Conservation (phyloP, 1,140 invertebrate genomes). For the Trachymyrmex septentrionalis region DNA sequence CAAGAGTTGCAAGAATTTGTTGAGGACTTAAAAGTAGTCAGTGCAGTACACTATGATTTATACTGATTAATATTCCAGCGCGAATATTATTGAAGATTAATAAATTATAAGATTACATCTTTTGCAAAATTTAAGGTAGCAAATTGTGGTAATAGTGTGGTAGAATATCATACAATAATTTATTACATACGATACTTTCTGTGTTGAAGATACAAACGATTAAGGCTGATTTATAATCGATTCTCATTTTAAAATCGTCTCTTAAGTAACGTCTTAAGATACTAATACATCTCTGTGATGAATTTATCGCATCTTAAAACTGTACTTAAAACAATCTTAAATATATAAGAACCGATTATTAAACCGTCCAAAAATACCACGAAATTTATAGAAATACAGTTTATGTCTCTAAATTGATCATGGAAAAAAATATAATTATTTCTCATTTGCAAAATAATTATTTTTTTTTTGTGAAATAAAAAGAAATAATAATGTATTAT, state of each 20-base stretch:
- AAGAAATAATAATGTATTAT: neutral
- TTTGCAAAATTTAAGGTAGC: constrained; percentile 64
- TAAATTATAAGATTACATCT: constrained; percentile 75
- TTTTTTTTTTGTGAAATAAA: neutral
- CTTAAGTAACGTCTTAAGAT: no score
- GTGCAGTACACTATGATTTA: constrained; percentile 83
- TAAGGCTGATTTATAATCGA: no score
- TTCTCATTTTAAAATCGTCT: no score
- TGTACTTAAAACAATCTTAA: no score
- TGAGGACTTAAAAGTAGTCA: constrained; percentile 44
- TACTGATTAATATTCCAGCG: constrained; percentile 85
- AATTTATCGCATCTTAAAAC: no score
- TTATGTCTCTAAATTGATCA: neutral
- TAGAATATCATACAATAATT: constrained; percentile 73
- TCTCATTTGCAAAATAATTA: no score
- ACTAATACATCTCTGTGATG: no score
- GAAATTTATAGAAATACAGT: neutral
- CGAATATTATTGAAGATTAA: constrained; percentile 82
- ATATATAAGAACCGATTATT: no score
- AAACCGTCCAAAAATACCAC: neutral
- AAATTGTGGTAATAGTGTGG: constrained; percentile 59
- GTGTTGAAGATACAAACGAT: constrained; percentile 51
- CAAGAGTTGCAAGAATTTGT: neutral
- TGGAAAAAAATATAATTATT: neutral
- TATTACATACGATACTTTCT: constrained; percentile 65